Evolutionary conservation across 2,797 vertebrate species (phyloP), one percentile per base, ranked within the genome.

Genomic region (Babyrousa celebensis): DNA sequence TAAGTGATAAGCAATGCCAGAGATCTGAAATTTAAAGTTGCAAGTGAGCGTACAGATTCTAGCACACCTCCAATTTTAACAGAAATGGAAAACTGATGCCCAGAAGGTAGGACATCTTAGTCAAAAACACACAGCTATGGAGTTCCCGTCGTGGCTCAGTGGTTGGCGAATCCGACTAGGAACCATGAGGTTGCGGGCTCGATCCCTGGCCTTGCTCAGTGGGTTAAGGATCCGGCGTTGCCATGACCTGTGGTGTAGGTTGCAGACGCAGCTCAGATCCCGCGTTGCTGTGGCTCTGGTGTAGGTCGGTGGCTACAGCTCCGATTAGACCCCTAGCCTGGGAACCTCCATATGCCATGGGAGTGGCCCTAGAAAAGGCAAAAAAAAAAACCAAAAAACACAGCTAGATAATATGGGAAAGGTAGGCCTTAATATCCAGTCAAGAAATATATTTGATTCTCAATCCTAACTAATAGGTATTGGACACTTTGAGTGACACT

Each of bases 41-140:
- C 25, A 89, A 29, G 48, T 14, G 1, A 80, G 48, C 5, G 40
- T 60, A 25, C 1, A 78, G 40, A 65, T 60, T 67, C 65, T 62
- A 63, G 60, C n/a, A 11, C 23, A 83, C 12, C 7, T 71, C 25
- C 9, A 10, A 88, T 25, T 83, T 72, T 58, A 77, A 54, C 36
- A 86, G 62, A 65, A 36, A 32, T n/a, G 10, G 18, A 78, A 91
- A 95, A 88, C n/a, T 36, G 29, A 92, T 54, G 27, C 58, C 12
- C 52, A 75, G 60, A 70, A 91, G 58, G 12, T 71, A 62, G 12
- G 95, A 11, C 48, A 23, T 62, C 20, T 87, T 85, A 87, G 65
- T 79, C 72, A 68, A 94, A 95, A 95, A 62, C 83, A 71, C 68
- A 68, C 52, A 91, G 40, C 29, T 77, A 75, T 36, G 36, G 36